Evolutionary conservation across 2,888 invertebrate species (phyloP).

Genomic region (Metacarcinus magister): DNA sequence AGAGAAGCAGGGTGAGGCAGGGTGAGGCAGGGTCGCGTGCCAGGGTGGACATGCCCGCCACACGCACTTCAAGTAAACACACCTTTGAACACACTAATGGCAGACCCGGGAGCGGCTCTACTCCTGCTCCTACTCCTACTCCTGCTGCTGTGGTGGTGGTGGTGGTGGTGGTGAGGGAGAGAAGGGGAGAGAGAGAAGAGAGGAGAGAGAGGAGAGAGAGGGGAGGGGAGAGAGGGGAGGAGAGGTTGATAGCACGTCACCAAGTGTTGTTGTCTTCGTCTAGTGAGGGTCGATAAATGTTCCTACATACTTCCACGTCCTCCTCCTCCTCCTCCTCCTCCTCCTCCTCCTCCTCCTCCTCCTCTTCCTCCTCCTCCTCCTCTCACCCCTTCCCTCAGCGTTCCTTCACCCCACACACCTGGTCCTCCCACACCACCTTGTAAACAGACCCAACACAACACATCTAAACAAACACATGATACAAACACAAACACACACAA

Average conservation of each 20-base stretch:
- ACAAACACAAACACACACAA: no score
- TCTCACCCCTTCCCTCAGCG: no score
- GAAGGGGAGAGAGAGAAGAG: neutral
- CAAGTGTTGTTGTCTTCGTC: neutral
- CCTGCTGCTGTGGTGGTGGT: neutral
- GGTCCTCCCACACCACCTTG: neutral
- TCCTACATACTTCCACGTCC: conserved; percentile 27
- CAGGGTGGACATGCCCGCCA: conserved; percentile 31
- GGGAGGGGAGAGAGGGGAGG: neutral
- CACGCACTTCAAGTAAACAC: conserved; percentile 31
- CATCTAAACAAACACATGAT: neutral
- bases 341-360: neutral
- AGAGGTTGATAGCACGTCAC: neutral
- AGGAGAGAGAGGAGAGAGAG: neutral
- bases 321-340: neutral
- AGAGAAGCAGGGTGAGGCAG: neutral
- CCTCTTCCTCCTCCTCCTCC: neutral
- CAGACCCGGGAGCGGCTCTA: neutral
- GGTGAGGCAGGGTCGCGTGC: conserved; percentile 21
- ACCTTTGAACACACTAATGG: conserved; percentile 36
- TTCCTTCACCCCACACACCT: neutral
- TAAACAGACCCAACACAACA: neutral
- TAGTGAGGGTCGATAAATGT: neutral
- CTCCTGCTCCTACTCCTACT: neutral
- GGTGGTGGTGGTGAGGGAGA: neutral